Conservation (phyloP, 2,797 vertebrate species). For the Galaxias olidus region DNA sequence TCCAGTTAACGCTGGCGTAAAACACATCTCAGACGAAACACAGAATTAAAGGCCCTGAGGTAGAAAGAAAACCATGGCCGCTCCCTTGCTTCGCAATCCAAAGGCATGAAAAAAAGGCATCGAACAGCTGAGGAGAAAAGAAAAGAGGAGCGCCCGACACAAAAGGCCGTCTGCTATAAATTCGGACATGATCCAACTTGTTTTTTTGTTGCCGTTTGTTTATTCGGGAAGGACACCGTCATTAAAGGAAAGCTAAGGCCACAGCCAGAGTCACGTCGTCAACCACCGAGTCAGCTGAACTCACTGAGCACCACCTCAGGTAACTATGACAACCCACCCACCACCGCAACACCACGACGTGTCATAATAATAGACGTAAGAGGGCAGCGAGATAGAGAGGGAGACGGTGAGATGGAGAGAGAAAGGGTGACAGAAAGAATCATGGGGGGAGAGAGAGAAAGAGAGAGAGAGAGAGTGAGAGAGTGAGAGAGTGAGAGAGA, state of each 20-base stretch:
- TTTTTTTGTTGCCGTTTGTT: constrained; percentile 37
- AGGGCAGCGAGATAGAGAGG: constrained; percentile 12
- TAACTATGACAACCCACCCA: no score
- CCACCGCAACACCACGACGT: constrained; percentile 1
- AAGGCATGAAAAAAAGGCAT: constrained; percentile 35
- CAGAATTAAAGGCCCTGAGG: constrained; percentile 1
- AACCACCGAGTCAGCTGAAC: no score
- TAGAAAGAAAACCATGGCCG: constrained; percentile 17
- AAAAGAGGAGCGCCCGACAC: constrained; percentile 15
- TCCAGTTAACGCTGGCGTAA: not conserved
- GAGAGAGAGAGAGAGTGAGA: not conserved
- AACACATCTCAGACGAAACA: constrained; percentile 18
- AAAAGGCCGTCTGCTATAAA: constrained; percentile 37
- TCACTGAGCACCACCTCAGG: no score
- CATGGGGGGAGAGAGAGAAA: not conserved
- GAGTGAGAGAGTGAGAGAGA: not conserved
- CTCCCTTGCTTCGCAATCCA: constrained; percentile 19
- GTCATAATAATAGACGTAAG: constrained; percentile 29
- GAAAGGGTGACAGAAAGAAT: not conserved
- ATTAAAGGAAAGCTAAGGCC: constrained; percentile 50
- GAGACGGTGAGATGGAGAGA: not conserved
- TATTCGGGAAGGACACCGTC: constrained; percentile 37
- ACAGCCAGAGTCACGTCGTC: no score
- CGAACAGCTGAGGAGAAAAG: constrained; percentile 44
- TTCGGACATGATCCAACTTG: constrained; percentile 46